A percentile compares a stretch with the other conserved stretches of the same genome.
These are phyloP conservation scores for Drosophila ochracea DNA, from an alignment of 2,888 invertebrate genomes.

Conservation along the genomic window DNA sequence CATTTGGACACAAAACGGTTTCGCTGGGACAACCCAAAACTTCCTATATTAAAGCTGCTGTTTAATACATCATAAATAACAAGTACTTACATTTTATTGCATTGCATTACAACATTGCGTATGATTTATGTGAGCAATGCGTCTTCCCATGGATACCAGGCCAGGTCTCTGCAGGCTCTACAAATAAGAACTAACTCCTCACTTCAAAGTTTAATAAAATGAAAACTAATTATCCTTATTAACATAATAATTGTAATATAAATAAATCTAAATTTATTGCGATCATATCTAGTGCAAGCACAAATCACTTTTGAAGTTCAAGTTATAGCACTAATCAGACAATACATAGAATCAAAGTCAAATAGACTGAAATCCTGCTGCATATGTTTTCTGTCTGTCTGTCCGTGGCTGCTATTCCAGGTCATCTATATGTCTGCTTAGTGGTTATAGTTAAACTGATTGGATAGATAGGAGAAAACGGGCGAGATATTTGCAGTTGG, in stretches of 20 bases:
- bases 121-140: too few relatives aligned
- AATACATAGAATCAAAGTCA: background rate
- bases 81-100: background rate
- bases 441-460: background rate
- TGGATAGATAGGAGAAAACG: background rate
- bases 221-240: background rate
- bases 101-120: too few relatives aligned
- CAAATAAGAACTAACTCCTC: background rate
- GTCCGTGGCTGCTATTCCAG: background rate
- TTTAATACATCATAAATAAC: background rate
- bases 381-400: background rate
- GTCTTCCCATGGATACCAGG: background rate
- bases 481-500: background rate
- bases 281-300: background rate
- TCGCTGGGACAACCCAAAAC: background rate
- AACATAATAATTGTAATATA: background rate
- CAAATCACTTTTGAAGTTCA: background rate
- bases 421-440: background rate
- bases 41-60: background rate
- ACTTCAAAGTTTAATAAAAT: background rate
- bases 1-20: constrained; percentile 42
- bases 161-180: background rate
- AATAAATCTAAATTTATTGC: background rate
- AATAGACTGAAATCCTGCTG: background rate
- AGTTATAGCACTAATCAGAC: background rate